phyloP scores from a whole-genome alignment of 2,113 vertebrate genomes.

The Rousettus leschenaultii region DNA sequence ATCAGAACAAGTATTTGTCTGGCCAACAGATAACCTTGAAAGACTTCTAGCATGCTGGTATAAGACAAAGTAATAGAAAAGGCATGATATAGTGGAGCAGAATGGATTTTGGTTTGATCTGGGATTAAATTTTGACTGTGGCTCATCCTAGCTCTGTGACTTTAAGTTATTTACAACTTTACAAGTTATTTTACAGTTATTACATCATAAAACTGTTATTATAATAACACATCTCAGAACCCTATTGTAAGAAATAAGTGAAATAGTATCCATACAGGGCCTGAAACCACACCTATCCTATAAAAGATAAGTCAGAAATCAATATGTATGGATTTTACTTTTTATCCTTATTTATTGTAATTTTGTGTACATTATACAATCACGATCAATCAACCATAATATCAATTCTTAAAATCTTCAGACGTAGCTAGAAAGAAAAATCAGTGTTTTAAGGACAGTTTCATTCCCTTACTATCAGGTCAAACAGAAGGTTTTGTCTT shows the following conservation, averaged over 20 bases:
- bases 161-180: background rate
- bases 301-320: background rate
- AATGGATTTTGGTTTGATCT: background rate
- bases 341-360: constrained; percentile 2
- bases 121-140: background rate
- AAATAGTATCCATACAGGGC: background rate
- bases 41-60: background rate
- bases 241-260: background rate
- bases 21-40: background rate
- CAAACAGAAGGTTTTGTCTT: background rate
- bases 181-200: background rate
- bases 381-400: background rate
- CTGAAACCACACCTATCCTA: background rate
- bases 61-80: background rate
- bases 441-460: background rate
- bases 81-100: background rate
- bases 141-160: background rate
- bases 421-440: background rate
- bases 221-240: background rate
- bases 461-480: background rate
- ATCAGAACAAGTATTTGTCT: background rate
- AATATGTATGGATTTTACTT: background rate
- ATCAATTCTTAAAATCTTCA: background rate
- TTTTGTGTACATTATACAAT: background rate
- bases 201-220: background rate